phyloP scores from a whole-genome alignment of 2,888 invertebrate species.

The Phaonia tiefii region DNA sequence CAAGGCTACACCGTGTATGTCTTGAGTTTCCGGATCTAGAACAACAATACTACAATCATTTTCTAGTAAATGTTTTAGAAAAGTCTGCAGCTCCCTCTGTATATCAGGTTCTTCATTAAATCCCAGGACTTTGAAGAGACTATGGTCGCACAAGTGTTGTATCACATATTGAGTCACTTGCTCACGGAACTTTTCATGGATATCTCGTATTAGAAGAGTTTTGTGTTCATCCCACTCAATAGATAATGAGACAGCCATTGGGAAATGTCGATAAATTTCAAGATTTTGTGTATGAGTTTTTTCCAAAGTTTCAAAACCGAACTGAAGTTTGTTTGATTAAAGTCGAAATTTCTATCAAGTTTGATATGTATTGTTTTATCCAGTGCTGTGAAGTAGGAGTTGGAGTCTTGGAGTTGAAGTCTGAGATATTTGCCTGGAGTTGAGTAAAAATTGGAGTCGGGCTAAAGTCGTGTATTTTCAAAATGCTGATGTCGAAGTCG shows the following conservation, averaged over 20 bases:
- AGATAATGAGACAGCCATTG: slow-evolving; percentile 48
- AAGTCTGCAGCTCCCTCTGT: slow-evolving; percentile 48
- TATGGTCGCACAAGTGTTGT: slow-evolving; percentile 54
- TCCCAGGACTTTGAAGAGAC: slow-evolving; percentile 49
- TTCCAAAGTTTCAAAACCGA: too few species aligned
- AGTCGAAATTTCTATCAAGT: too few species aligned
- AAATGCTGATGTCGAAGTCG: too few species aligned
- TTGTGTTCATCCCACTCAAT: slow-evolving; percentile 66
- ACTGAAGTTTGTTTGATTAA: too few species aligned
- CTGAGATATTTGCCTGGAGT: too few species aligned
- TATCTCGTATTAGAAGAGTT: slow-evolving; percentile 64
- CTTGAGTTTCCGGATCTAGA: slow-evolving; percentile 56
- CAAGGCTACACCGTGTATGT: slow-evolving; percentile 67
- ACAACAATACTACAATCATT: slow-evolving; percentile 68
- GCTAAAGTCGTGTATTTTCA: too few species aligned
- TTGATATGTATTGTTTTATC: too few species aligned
- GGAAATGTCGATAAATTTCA: slow-evolving; percentile 25
- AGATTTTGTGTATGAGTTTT: background rate
- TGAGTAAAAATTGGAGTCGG: too few species aligned
- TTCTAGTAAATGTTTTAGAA: slow-evolving; percentile 63
- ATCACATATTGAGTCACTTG: slow-evolving; percentile 58
- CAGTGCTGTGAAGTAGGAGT: too few species aligned
- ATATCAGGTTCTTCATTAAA: slow-evolving; percentile 43
- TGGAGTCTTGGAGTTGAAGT: too few species aligned
- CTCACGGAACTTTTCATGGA: slow-evolving; percentile 51